Evolutionary conservation across 1,140 invertebrate species (phyloP), one percentile per base, ranked within the genome.

Genomic region (Ceratosolen solmsi): DNA sequence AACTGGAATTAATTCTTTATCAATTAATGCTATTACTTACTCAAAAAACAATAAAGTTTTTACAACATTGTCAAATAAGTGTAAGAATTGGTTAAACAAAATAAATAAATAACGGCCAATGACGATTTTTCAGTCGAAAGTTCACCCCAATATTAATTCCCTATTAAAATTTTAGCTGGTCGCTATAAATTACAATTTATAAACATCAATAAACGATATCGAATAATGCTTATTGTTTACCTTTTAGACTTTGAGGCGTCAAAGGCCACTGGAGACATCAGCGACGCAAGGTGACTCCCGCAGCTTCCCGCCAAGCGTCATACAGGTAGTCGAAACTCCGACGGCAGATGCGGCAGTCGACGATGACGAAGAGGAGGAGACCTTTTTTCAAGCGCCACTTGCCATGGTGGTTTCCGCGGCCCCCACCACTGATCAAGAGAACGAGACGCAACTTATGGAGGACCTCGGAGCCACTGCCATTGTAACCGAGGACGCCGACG

Each of bases 251-350:
- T 38, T 83, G 49, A 63, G 82, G 54, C 82, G 76, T 9, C 82
- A 73, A 36, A 30, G 38, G 33, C 68, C 70, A 20, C 49, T 46
- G n/a, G 63, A 70, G 11, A 46, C 15, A 25, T 11, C 80, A 9
- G 25, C 65, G 7, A 30, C 27, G 1, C 17, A 46, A 38, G 76
- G 76, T 41, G 82, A 83, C 60, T 91, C 90, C 5, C 86, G 91
- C 27, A 92, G 91, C 73, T 91, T 92, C 71, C 89, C 90, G 54
- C 90, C 90, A 27, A 91, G 89, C 60, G 87, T 87, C 36, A 86
- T 89, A 25, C 60, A 71, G 22, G 15, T 38, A 4, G 82, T 79
- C 27, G 82, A 84, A 20, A 84, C 77, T 46, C 75, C 82, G 5
- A 74, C 81, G 36, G 75, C 84, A 13, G 85, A 87, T 58, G 51